Evolutionary conservation across 2,888 invertebrate genomes (phyloP), one percentile per base, ranked within the genome.

Genomic region (Cheilosia impressa): DNA sequence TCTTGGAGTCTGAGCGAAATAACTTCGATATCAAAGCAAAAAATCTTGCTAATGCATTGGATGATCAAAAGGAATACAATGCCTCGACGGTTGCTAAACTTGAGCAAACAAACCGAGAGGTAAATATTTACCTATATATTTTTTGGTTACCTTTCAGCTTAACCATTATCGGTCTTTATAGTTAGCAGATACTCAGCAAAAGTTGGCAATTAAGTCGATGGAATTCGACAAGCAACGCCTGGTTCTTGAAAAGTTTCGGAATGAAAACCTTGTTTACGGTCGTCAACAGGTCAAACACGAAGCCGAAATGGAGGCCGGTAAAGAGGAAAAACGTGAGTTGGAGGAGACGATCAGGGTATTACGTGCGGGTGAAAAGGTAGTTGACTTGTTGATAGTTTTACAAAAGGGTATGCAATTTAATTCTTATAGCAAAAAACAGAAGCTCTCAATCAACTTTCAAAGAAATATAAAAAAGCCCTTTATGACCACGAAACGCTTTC

Each of bases 141-240:
- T 50, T 6, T 15, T 0, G 38, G 27, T 27, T 27, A 2, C 2
- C 2, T 15, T 13, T 22, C 7, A 19, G 24, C 4, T 2, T n/a
- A 6, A 31, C 31, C 15, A 66, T 38, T 13, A 7, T 45, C 50
- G 2, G n/a, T n/a, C 9, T 3, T 6, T 27, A 1, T 13, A 89
- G 89, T 73, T 90, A 31, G 47, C 71, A 13, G 90, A 90, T 0
- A 87, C 88, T 1, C 69, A 87, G 9, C 69, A 76, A 4, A 89
- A 89, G 68, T 72, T 90, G 10, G 15, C 15, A 9, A 85, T 87
- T 19, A 90, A 89, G 69, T 73, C 81, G 0, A 52, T 53, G 0
- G 90, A 90, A 4, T 89, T 87, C 19, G 90, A 90, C 43, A 88
- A 89, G n/a, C 89, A 89, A 52, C 89, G 88, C 38, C 15, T 89